phyloP scores from a whole-genome alignment of 2,113 vertebrate species.

The Istiophorus platypterus region DNA sequence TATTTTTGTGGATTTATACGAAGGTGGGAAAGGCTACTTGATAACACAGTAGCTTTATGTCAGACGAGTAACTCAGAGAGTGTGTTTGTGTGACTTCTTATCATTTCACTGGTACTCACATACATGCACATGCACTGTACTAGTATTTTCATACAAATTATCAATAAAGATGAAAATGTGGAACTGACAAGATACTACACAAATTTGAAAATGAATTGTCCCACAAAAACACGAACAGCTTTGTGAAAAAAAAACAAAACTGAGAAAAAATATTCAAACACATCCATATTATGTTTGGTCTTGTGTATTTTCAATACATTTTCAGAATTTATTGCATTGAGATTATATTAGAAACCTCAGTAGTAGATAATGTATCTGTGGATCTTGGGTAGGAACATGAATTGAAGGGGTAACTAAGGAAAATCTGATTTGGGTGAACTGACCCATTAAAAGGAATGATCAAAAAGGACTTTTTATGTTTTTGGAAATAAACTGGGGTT shows the following conservation, averaged over 20 bases:
- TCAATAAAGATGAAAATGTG: not conserved
- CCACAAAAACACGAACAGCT: no score
- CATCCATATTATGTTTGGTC: not conserved
- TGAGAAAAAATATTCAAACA: not conserved
- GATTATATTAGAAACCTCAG: not conserved
- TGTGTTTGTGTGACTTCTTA: slow-evolving; percentile 6
- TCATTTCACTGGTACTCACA: not conserved
- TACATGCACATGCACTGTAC: not conserved
- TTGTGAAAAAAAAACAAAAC: no score
- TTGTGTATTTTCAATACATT: not conserved
- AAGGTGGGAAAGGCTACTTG: slow-evolving; percentile 55
- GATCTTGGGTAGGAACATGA: not conserved
- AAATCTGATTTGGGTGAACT: not conserved
- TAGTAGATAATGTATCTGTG: not conserved
- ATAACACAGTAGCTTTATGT: slow-evolving; percentile 67
- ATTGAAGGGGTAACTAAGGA: not conserved
- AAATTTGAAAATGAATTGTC: not conserved
- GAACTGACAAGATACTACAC: not conserved
- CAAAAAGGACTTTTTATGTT: no score
- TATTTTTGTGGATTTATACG: slow-evolving; percentile 42
- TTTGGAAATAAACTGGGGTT: no score
- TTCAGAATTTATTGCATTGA: not conserved
- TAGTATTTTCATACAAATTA: not conserved
- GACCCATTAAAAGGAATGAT: not conserved
- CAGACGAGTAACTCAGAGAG: slow-evolving; percentile 6